These are phyloP conservation scores for Fulmarus glacialis DNA, from an alignment of 2,113 vertebrate species.

Conservation along the genomic window DNA sequence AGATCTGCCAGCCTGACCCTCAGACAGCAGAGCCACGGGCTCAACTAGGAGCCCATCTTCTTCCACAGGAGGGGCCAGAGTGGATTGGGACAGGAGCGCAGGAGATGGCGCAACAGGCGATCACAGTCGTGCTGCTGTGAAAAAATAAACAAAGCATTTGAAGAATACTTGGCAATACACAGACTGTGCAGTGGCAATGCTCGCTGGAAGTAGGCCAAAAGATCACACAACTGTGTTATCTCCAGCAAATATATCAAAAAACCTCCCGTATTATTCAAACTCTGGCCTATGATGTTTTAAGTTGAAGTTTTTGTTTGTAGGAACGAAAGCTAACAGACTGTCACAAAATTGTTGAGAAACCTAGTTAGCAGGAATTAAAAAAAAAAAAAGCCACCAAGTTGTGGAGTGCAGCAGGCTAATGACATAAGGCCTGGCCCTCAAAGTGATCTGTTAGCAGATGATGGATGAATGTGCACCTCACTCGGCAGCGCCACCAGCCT, in stretches of 20 bases:
- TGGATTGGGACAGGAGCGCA: rapidly evolving
- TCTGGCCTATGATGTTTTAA: neutral
- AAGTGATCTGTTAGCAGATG: slow-evolving; percentile 87
- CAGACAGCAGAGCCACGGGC: rapidly evolving
- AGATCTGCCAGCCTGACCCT: neutral
- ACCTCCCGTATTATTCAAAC: neutral
- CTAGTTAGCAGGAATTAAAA: neutral
- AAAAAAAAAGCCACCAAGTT: slow-evolving; percentile 9
- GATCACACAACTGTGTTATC: neutral
- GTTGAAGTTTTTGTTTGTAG: neutral
- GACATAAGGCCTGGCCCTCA: slow-evolving; percentile 40
- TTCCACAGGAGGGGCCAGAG: neutral
- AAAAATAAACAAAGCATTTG: neutral
- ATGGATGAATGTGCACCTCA: slow-evolving; percentile 83
- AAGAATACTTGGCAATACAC: rapidly evolving
- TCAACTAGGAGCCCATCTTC: rapidly evolving
- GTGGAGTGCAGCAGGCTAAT: slow-evolving; percentile 29
- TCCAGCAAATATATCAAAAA: neutral
- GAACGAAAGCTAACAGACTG: neutral
- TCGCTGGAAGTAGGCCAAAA: neutral
- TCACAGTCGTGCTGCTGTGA: neutral
- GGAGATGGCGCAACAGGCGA: rapidly evolving
- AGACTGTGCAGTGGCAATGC: neutral
- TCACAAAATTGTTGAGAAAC: neutral
- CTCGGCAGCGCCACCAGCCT: slow-evolving; percentile 74